Evolutionary conservation across 2,113 vertebrate genomes (phyloP).

Genomic region (Thamnaconus septentrionalis): DNA sequence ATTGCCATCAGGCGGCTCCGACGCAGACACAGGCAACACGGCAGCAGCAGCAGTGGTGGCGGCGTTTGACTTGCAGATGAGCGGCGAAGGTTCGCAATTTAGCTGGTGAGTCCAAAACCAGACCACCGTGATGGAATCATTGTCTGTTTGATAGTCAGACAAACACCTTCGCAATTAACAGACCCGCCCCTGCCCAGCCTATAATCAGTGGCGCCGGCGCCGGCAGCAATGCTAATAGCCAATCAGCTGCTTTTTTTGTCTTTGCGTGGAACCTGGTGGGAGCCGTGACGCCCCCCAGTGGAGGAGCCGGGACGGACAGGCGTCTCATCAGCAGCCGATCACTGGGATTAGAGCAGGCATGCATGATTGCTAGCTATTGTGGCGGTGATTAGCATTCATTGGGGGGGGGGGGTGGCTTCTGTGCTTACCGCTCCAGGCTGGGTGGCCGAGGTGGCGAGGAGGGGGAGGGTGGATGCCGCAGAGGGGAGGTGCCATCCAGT

Average conservation of each 20-base stretch:
- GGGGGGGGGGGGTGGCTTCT: conserved; percentile 12
- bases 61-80: conserved; percentile 83
- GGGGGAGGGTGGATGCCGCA: conserved; percentile 19
- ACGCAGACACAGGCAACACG: conserved; percentile 38
- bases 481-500: too few species aligned
- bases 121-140: conserved; percentile 80
- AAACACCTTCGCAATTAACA: conserved; percentile 79
- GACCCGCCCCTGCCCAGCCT: too few species aligned
- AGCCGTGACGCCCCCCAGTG: conserved; percentile 50
- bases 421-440: conserved; percentile 77
- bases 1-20: conserved; percentile 75
- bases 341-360: conserved; percentile 65
- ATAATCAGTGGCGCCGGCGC: conserved; percentile 28
- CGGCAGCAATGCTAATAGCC: conserved; percentile 77
- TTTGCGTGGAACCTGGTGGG: conserved; percentile 57
- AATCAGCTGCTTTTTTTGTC: conserved; percentile 43
- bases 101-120: conserved; percentile 76
- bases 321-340: conserved; percentile 68
- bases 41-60: neutral
- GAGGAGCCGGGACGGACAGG: conserved; percentile 61
- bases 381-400: conserved; percentile 55
- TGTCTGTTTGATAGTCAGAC: conserved; percentile 81
- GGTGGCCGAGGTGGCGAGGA: conserved; percentile 33
- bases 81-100: conserved; percentile 78
- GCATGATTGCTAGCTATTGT: conserved; percentile 74